Base-by-base conservation (phyloP, 2,888 invertebrate genomes). In the Scaptomyza caliginosa region DNA sequence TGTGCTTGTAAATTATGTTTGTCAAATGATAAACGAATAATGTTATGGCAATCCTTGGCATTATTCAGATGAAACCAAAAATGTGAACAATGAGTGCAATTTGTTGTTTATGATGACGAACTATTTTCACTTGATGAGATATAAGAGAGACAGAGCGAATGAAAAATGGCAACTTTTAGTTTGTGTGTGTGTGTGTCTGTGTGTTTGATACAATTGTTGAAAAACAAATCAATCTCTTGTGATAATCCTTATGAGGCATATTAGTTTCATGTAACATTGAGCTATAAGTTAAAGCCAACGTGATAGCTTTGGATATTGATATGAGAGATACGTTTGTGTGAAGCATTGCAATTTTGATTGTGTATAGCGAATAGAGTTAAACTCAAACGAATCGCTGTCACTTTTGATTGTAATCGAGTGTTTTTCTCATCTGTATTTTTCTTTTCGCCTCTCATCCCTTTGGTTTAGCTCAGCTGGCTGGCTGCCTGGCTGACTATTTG, bases 401-500 rank as follows among this genome's bases (percentile, higher is more conserved):
- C 77, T 81, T 82, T 73, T 84, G 84, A 82, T 82, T 82, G 84
- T 82, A 82, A 82, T 84, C 84, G 81, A 82, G 79, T 84, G 84
- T 73, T 77, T 74, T 71, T 71, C 65, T 2, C 40, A 17, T 59
- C 67, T 49, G 68, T 65, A 2, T 26, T 16, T 58, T 43, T 64
- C 46, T 50, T 4, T 0, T 17, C 8, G n/a, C 2, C 8, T 40
- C 11, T 16, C n/a, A 24, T 42, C 13, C 46, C 21, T 13, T 21
- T 46, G 7, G 19, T 4, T 32, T 3, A n/a, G 10, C 30, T 32
- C 30, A 32, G 8, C 32, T 32, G n/a, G 10, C 26, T 26, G 26
- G 3, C 13, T 16, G 16, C 1, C 8, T 17, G 16, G n/a, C 19
- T 19, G 19, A 21, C 6, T 39, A 11, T 6, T 0, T 5, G 4